These are phyloP conservation scores for Sphenopsis melanotis DNA, from an alignment of 2,797 vertebrate genomes.

Conservation along the genomic window DNA sequence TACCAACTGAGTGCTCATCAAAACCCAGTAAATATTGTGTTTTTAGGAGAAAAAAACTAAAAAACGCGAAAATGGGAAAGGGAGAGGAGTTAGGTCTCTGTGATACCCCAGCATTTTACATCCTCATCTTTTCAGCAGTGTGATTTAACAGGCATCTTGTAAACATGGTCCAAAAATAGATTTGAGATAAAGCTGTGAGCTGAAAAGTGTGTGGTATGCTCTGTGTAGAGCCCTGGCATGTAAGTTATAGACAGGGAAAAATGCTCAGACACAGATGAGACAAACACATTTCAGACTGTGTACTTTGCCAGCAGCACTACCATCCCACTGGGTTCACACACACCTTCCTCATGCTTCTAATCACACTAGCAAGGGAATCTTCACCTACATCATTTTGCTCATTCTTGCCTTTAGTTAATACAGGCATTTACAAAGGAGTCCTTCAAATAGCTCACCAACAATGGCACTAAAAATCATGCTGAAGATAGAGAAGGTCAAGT, in stretches of 20 bases:
- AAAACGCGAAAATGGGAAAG: not conserved
- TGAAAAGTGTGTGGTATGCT: not conserved
- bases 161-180: constrained; percentile 40
- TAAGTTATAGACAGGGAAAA: not conserved
- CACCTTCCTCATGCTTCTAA: not conserved
- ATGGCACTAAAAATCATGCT: not conserved
- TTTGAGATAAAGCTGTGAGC: not conserved
- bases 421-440: not conserved
- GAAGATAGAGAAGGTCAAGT: not conserved
- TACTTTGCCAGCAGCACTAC: not conserved
- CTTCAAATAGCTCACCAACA: not conserved
- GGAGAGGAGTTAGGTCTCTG: not conserved
- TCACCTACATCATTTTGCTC: not conserved
- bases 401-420: not conserved
- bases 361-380: not conserved
- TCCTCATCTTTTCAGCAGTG: not conserved
- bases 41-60: not conserved
- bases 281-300: not conserved
- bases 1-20: not conserved
- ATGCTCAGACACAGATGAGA: not conserved
- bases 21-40: not conserved
- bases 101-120: not conserved
- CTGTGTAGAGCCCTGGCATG: not conserved
- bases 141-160: constrained; percentile 33
- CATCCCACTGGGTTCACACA: not conserved